phyloP scores from a whole-genome alignment of 2,888 invertebrate species.

The Cephus rjabovi region DNA sequence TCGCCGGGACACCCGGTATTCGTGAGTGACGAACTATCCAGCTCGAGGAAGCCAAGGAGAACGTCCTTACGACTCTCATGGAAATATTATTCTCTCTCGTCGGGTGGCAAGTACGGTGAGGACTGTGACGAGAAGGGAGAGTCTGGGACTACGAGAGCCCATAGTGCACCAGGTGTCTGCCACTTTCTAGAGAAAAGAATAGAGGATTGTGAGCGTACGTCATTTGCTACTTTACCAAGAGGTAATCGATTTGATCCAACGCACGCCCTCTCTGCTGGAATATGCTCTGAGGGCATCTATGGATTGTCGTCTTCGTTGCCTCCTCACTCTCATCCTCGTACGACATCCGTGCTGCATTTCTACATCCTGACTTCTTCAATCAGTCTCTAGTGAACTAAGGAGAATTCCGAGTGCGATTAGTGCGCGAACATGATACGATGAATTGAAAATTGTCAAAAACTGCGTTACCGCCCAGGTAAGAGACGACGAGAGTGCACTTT shows the following conservation, averaged over 20 bases:
- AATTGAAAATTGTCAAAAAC: background rate
- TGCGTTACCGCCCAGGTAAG: background rate
- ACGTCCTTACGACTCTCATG: background rate
- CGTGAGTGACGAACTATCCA: background rate
- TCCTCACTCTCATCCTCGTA: background rate
- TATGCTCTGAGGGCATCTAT: background rate
- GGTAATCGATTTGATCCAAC: slow-evolving; percentile 59
- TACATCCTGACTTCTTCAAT: too few relatives aligned
- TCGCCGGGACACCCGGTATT: background rate
- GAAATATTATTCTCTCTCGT: background rate
- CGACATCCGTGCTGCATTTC: background rate
- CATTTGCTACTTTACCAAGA: background rate
- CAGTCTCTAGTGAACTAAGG: background rate
- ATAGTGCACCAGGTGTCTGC: background rate
- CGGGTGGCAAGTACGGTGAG: background rate
- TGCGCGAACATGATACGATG: background rate
- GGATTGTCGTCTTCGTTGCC: background rate
- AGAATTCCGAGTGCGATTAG: background rate
- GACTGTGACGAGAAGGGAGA: background rate
- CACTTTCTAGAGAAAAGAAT: background rate
- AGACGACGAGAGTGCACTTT: background rate
- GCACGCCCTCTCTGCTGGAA: slow-evolving; percentile 47
- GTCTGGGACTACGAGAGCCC: background rate
- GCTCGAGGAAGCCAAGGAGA: background rate
- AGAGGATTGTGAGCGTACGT: background rate